Base-by-base conservation (phyloP, 2,797 vertebrate species). In the Neoniphon sammara region DNA sequence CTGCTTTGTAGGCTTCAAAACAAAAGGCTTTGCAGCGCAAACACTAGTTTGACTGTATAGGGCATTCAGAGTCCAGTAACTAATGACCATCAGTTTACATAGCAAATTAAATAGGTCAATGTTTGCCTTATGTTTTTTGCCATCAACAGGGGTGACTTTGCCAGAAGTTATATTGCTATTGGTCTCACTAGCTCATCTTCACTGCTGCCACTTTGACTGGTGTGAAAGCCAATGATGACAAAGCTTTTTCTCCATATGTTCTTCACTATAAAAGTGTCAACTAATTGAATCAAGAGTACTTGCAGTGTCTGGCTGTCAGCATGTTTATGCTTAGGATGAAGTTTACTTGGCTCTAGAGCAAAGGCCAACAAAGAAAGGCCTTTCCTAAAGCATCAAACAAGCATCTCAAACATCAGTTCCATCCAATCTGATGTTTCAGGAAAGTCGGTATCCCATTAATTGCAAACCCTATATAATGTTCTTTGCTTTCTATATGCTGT, bases 361-460 rank as follows among this genome's bases (percentile, higher is more conserved):
- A 31, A 70, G 27, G 44, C 27, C 21, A 25, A 39, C 27, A 64
- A 8, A 39, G 9, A 71, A 49, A 53, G 11, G 31, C 14, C 42
- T 15, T 44, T 44, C 14, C 12, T 12, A 12, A 3, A 6, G 20
- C 25, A 25, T 66, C 42, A 15, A 42, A 52, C 31, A 20, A 12
- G n/a, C 39, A 44, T 63, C 50, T 66, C 42, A 6, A 39, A 47
- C 55, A 66, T 75, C 71, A 75, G 23, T 7, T 78, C 39, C 39
- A 10, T 17, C 23, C 3, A 36, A n/a, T 49, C 27, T 60, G 23
- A 53, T 50, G 18, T 30, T 68, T 23, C 27, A 55, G 42, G 39
- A 57, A 67, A 47, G 18, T 30, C 47, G 30, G 15, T 15, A 74
- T 20, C 14, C 52, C 7, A 46, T 25, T 2, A 17, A 8, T 17